Evolutionary conservation across 2,888 invertebrate species (phyloP).

Genomic region (Phragmatobia fuliginosa): DNA sequence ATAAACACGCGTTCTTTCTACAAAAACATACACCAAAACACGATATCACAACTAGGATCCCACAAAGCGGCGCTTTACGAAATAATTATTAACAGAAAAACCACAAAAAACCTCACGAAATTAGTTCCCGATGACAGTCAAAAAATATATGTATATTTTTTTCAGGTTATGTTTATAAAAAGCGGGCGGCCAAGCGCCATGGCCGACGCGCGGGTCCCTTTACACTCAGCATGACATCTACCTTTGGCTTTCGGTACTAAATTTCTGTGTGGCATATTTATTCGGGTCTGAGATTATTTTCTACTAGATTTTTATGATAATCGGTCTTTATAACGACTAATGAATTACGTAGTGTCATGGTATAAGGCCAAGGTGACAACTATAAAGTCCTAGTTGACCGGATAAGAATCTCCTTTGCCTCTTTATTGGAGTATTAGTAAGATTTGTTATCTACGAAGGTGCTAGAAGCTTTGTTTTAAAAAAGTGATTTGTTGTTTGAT

Average conservation of each 20-base stretch:
- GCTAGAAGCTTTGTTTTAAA: not conserved
- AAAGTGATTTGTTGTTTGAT: not conserved
- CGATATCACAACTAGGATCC: conserved; percentile 15
- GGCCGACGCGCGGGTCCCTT: conserved; percentile 75
- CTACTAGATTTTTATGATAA: conserved; percentile 84
- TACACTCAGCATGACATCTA: conserved; percentile 73
- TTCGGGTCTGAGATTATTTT: conserved; percentile 79
- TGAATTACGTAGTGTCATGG: conserved; percentile 76
- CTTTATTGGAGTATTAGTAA: conserved; percentile 21
- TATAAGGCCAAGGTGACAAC: conserved; percentile 53
- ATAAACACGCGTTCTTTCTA: conserved; percentile 1
- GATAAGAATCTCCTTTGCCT: conserved; percentile 41
- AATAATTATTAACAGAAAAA: conserved; percentile 81
- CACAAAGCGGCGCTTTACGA: conserved; percentile 70
- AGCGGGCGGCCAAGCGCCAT: conserved; percentile 74
- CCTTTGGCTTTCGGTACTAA: conserved; percentile 72
- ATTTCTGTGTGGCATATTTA: conserved; percentile 84
- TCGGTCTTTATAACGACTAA: conserved; percentile 76
- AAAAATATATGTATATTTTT: conserved; percentile 83
- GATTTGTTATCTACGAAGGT: conserved; percentile 10
- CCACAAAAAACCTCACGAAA: conserved; percentile 82
- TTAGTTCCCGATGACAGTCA: conserved; percentile 87
- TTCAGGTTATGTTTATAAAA: conserved; percentile 65
- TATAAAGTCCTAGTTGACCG: conserved; percentile 24
- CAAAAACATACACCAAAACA: conserved; percentile 12